Conservation (phyloP, 2,113 vertebrate species). For the Gyps fulvus region DNA sequence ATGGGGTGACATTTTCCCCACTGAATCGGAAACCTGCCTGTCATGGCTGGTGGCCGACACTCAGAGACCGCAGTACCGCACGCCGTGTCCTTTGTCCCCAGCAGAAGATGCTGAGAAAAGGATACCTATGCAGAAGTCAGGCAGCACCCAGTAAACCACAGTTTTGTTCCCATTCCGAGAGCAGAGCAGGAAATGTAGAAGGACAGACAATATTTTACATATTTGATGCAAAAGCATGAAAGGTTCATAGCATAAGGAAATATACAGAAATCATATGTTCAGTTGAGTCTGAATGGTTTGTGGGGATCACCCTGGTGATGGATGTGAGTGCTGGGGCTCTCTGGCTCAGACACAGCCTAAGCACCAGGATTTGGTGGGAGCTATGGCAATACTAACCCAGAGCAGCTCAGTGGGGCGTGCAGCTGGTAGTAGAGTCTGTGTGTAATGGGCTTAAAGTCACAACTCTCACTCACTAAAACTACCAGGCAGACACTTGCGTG, state of each 20-base stretch:
- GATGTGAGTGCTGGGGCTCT: not conserved
- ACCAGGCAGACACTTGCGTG: not conserved
- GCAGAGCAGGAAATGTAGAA: not conserved
- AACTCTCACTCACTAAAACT: not conserved
- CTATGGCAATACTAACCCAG: not conserved
- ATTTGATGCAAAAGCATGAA: not conserved
- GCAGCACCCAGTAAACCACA: not conserved
- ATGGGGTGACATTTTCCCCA: not conserved
- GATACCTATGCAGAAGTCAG: not conserved
- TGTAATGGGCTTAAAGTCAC: not conserved
- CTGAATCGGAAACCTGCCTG: not conserved
- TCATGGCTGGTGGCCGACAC: not conserved
- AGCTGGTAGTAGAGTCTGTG: too few relatives aligned
- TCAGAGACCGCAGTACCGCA: not conserved
- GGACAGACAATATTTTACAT: not conserved
- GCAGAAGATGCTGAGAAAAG: not conserved
- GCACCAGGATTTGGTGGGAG: not conserved
- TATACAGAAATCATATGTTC: not conserved
- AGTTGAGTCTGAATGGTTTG: not conserved
- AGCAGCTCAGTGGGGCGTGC: fast-evolving
- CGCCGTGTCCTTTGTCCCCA: not conserved
- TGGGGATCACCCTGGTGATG: not conserved
- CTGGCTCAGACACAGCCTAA: not conserved
- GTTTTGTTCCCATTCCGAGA: not conserved
- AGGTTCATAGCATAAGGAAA: not conserved